Evolutionary conservation across 2,113 vertebrate species (phyloP).

Genomic region (Scolopax mira): DNA sequence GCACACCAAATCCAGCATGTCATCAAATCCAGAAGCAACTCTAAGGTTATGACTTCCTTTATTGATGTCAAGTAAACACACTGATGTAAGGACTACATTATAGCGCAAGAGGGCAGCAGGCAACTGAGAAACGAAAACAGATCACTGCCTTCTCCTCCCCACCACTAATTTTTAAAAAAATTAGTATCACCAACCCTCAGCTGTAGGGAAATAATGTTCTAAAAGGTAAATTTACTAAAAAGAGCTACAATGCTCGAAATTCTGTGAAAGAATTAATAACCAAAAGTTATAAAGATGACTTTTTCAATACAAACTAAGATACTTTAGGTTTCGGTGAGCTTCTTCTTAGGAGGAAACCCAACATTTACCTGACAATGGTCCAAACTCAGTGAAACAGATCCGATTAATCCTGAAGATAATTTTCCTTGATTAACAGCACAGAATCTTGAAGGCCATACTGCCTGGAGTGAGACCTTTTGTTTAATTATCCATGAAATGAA

Average conservation of each 20-base stretch:
- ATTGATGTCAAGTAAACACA: not conserved
- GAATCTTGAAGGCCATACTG: not conserved
- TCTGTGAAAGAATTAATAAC: not conserved
- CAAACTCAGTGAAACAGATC: not conserved
- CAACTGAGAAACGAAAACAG: not conserved
- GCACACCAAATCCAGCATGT: not conserved
- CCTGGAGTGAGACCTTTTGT: not conserved
- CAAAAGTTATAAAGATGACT: not conserved
- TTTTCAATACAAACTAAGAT: not conserved
- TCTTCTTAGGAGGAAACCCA: not conserved
- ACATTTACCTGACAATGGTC: not conserved
- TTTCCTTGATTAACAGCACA: not conserved
- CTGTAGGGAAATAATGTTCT: not conserved
- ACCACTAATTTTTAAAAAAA: not conserved
- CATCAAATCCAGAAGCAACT: not conserved
- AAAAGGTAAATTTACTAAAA: not conserved
- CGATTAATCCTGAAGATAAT: not conserved
- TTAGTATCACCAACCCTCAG: not conserved
- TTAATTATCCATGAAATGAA: not conserved
- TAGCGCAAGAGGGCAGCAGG: slow-evolving; percentile 51
- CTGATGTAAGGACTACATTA: not conserved
- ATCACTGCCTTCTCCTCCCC: accelerated
- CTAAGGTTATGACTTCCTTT: not conserved
- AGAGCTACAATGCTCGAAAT: not conserved
- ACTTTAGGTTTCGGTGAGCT: not conserved